Evolutionary conservation across 2,888 invertebrate genomes (phyloP).

Genomic region (Cerceris rybyensis): DNA sequence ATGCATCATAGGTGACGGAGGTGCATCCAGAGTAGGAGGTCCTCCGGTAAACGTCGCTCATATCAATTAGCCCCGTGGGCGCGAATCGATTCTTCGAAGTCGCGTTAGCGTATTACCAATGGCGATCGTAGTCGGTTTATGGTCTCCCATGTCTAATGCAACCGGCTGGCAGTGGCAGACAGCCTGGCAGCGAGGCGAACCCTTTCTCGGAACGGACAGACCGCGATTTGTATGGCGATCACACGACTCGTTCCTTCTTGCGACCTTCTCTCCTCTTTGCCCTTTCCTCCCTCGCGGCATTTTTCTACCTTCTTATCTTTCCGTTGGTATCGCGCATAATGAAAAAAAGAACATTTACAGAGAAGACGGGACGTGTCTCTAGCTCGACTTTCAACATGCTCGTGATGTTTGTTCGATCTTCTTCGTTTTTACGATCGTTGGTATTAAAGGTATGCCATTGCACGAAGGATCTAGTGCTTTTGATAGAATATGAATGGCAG

Average conservation of each 20-base stretch:
- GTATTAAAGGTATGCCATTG: not conserved
- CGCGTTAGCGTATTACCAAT: conserved; percentile 47
- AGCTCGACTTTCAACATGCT: too few species aligned
- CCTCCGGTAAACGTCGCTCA: conserved; percentile 42
- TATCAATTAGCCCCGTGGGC: conserved; percentile 53
- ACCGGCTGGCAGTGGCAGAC: conserved; percentile 72
- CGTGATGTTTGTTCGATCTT: not conserved
- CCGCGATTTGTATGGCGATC: conserved; percentile 66
- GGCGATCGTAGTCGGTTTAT: conserved; percentile 61
- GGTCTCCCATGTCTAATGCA: conserved; percentile 61
- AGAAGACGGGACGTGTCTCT: not conserved
- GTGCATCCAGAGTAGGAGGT: not conserved
- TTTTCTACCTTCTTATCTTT: conserved; percentile 19
- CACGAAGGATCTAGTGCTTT: too few species aligned
- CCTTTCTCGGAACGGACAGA: conserved; percentile 72
- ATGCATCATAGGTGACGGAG: conserved; percentile 16
- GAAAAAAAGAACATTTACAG: conserved; percentile 12
- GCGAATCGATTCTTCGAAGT: conserved; percentile 54
- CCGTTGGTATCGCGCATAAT: not conserved
- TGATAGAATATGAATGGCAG: too few species aligned
- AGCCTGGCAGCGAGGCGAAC: conserved; percentile 77
- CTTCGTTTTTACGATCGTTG: not conserved
- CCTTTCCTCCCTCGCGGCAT: conserved; percentile 39
- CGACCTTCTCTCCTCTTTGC: conserved; percentile 6
- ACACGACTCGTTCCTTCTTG: conserved; percentile 47